phyloP scores from a whole-genome alignment of 2,113 vertebrate species.

The Pollimyrus isidori region DNA sequence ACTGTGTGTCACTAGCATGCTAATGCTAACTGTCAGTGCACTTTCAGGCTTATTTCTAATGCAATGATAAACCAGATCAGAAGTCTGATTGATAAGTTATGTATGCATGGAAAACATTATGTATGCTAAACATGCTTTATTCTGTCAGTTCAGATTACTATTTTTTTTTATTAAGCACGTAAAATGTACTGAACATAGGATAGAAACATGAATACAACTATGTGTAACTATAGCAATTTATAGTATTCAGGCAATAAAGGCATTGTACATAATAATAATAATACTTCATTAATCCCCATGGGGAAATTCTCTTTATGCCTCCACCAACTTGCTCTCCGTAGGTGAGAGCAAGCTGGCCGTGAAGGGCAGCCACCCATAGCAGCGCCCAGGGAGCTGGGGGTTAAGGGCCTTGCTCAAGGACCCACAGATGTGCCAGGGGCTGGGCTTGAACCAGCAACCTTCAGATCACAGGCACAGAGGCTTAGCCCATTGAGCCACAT shows the following conservation, averaged over 20 bases:
- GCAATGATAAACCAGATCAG: constrained; percentile 42
- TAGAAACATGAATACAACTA: neutral
- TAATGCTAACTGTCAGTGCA: constrained; percentile 13
- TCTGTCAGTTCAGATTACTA: neutral
- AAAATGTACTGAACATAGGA: neutral
- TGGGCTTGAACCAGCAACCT: no score
- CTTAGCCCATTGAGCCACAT: no score
- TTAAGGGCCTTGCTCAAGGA: no score
- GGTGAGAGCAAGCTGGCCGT: no score
- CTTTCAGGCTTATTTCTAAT: constrained; percentile 39
- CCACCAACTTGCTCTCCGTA: no score
- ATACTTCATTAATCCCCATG: no score
- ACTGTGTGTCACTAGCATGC: neutral
- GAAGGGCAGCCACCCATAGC: no score
- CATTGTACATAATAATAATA: neutral
- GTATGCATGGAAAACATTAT: neutral
- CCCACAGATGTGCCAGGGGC: no score
- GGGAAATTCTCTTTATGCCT: no score
- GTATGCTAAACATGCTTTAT: neutral
- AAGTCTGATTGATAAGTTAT: constrained; percentile 26
- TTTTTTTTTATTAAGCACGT: neutral
- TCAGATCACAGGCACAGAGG: no score
- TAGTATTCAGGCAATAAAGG: neutral
- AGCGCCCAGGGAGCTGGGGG: no score
- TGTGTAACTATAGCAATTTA: neutral